phyloP scores from a whole-genome alignment of 2,113 vertebrate genomes.

The Serilophus lunatus region DNA sequence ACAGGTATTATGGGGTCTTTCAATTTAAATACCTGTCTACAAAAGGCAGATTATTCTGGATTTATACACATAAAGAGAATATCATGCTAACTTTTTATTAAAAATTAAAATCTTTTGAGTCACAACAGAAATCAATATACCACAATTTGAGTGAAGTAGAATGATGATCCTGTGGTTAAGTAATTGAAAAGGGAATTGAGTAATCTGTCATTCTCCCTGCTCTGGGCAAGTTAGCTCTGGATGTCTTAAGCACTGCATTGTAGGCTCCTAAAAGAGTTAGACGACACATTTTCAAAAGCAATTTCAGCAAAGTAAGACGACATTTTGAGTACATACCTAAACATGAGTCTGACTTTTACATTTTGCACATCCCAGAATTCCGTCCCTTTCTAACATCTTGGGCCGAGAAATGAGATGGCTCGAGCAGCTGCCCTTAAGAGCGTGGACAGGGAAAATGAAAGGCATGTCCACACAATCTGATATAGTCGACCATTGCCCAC shows the following conservation, averaged over 20 bases:
- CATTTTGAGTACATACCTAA: background rate
- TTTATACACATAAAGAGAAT: constrained; percentile 30
- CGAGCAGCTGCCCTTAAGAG: background rate
- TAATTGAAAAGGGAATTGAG: constrained; percentile 59
- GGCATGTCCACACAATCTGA: background rate
- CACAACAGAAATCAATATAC: constrained; percentile 63
- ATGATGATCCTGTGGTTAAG: constrained; percentile 61
- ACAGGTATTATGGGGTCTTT: background rate
- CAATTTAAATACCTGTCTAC: background rate
- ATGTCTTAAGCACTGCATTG: background rate
- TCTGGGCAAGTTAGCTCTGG: background rate
- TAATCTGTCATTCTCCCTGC: constrained; percentile 51
- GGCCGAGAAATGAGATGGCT: background rate
- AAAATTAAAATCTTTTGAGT: constrained; percentile 61
- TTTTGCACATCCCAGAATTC: background rate
- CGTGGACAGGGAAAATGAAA: background rate
- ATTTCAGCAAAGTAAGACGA: background rate
- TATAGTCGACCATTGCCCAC: accelerated
- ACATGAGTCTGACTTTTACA: background rate
- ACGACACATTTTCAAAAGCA: background rate
- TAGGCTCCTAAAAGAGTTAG: background rate
- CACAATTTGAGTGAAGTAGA: constrained; percentile 48
- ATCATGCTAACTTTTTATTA: constrained; percentile 47
- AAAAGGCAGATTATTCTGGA: constrained; percentile 28
- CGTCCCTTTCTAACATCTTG: background rate